A percentile compares a stretch with the other conserved stretches of the same genome.
Conservation (phyloP, 2,113 vertebrate species). For the Pandion haliaetus region DNA sequence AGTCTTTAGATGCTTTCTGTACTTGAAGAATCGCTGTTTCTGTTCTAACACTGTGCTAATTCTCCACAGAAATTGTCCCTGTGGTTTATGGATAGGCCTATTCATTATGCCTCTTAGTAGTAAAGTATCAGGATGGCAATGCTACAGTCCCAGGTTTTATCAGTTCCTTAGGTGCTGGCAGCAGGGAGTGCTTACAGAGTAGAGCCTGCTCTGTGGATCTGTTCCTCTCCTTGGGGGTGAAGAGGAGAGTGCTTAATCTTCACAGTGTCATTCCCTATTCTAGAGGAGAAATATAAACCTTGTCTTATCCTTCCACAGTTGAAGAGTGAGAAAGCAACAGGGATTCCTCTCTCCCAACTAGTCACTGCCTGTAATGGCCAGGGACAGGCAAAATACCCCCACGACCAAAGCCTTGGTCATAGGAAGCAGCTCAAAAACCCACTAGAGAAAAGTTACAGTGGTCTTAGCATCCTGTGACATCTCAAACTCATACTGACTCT, state of each 20-base stretch:
- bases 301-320: background rate
- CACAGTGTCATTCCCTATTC: background rate
- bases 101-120: background rate
- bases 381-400: background rate
- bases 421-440: background rate
- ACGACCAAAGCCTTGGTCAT: background rate
- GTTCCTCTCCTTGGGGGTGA: background rate
- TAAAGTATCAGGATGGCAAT: background rate
- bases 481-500: background rate
- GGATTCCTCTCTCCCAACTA: background rate
- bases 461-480: background rate
- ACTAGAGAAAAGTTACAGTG: no score
- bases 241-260: background rate
- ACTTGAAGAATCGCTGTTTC: conserved; percentile 24
- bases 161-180: fast-evolving
- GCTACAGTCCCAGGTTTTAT: background rate
- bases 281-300: background rate
- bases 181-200: background rate
- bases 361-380: background rate
- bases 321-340: background rate
- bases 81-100: background rate
- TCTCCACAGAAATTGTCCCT: conserved; percentile 1
- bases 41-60: background rate
- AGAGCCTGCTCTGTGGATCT: background rate
- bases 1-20: conserved; percentile 10